Base-by-base conservation (phyloP, 2,888 invertebrate genomes). In the Tromatobia lineatoria region DNA sequence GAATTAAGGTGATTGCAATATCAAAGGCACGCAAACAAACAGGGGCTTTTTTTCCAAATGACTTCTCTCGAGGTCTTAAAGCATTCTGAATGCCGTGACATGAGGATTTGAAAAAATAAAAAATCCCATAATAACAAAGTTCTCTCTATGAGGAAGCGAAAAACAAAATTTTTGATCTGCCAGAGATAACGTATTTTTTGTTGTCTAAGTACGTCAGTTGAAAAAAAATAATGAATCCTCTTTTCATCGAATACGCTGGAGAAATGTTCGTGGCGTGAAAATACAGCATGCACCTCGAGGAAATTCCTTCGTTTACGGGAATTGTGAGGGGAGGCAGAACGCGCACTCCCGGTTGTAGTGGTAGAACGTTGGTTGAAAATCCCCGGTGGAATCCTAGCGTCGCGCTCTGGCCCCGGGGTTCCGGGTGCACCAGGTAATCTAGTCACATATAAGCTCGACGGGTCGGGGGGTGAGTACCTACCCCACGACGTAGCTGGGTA, bases 381-480 rank as follows among this genome's bases (percentile, higher is more conserved):
- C 85, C 86, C 61, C 82, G 74, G 77, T 85, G 87, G 89, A 88
- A 89, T 89, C 87, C 83, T 71, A 57, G 80, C 81, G 71, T 76
- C 85, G 83, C 82, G 38, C 64, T 83, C 57, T 57, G 70, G 69
- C 81, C 75, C 82, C 52, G 59, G 57, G 47, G 81, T 82, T 89
- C 87, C 87, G 87, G 85, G 86, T 83, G 71, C 66, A 61, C 81
- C 86, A 86, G 86, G 88, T 90, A 91, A 92, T 91, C 90, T 88
- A 90, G 89, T 90, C 89, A 88, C 89, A 89, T 90, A 90, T 90
- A 90, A 91, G 88, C 86, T 86, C 80, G 66, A 71, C 83, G 85
- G 78, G 66, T 73, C 59, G 82, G 13, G 84, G 13, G 25, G 57
- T 57, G 23, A 25, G 25, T 23, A 25, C n/a, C 15, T n/a, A n/a